Conservation (phyloP, 2,113 vertebrate genomes). For the Hoplias malabaricus region DNA sequence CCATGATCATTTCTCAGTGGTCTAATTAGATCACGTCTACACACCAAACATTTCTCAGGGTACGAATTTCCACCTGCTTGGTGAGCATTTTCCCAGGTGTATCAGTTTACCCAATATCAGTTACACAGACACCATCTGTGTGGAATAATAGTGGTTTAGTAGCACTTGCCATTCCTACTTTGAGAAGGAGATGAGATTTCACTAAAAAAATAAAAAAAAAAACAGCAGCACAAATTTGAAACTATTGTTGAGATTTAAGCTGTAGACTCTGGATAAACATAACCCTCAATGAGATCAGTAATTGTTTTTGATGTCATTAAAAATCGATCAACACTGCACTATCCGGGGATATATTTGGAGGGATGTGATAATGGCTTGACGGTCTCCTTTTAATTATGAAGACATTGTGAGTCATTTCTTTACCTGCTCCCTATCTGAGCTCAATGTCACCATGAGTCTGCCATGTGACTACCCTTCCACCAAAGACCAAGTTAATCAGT, state of each 20-base stretch:
- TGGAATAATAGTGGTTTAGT: neutral
- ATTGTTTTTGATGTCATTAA: constrained; percentile 26
- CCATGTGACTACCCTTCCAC: constrained; percentile 48
- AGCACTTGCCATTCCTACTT: neutral
- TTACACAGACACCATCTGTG: neutral
- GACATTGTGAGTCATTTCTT: neutral
- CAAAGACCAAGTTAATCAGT: constrained; percentile 63
- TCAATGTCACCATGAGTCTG: constrained; percentile 3
- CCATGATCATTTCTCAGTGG: neutral
- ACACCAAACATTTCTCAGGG: neutral
- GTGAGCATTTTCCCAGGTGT: neutral
- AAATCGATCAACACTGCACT: constrained; percentile 6
- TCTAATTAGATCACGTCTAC: neutral
- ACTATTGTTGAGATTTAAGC: neutral
- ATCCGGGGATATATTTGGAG: neutral
- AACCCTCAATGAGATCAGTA: neutral
- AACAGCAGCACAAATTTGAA: neutral
- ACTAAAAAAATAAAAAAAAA: neutral
- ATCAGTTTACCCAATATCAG: neutral
- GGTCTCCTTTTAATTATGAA: neutral
- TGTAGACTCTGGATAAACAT: neutral
- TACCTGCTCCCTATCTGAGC: neutral
- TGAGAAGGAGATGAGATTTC: neutral
- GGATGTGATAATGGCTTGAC: neutral
- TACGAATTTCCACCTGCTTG: neutral